Evolutionary conservation across 1,140 invertebrate species (phyloP).

Genomic region (Eupeodes corollae): DNA sequence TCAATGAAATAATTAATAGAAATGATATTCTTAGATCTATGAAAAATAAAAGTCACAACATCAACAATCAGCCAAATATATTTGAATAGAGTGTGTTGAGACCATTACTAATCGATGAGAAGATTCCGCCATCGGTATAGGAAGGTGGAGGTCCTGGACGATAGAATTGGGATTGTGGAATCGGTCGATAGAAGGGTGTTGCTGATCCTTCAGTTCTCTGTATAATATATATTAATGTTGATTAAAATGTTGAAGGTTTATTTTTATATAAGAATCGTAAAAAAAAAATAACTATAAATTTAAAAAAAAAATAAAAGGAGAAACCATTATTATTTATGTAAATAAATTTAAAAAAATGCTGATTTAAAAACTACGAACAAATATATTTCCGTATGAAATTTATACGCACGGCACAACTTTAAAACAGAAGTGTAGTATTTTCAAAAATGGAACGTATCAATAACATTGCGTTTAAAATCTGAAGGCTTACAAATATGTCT

Average conservation of each 20-base stretch:
- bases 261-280: neutral
- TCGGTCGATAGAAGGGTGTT: conserved; percentile 22
- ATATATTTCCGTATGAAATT: neutral
- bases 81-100: conserved; percentile 64
- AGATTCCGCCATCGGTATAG: conserved; percentile 46
- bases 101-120: conserved; percentile 62
- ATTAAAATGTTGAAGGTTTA: neutral
- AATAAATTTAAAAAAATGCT: conserved; percentile 1
- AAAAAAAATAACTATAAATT: no score
- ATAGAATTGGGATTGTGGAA: conserved; percentile 35
- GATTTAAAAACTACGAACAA: neutral
- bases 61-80: conserved; percentile 49
- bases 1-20: neutral
- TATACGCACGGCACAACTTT: no score
- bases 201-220: conserved; percentile 25
- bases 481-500: no score
- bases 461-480: no score
- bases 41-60: neutral
- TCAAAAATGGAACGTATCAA: no score
- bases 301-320: no score
- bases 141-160: conserved; percentile 37
- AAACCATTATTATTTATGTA: no score
- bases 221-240: neutral
- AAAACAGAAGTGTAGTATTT: no score
- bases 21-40: neutral